Evolutionary conservation across 2,888 invertebrate genomes (phyloP).

Genomic region (Sesamia inferens): DNA sequence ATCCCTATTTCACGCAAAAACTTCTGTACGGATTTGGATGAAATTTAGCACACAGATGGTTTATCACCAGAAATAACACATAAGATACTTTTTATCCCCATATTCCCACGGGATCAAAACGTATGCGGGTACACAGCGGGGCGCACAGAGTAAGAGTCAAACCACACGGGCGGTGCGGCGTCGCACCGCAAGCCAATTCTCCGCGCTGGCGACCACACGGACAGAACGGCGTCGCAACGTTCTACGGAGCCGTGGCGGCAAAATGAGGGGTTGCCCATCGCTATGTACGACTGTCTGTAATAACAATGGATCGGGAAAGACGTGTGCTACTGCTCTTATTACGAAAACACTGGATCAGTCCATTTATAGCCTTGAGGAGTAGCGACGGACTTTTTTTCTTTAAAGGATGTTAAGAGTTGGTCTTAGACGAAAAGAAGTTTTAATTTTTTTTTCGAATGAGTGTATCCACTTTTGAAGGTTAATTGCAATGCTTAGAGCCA

Average conservation of each 20-base stretch:
- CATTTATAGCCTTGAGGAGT: constrained; percentile 47
- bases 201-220: constrained; percentile 31
- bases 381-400: constrained; percentile 18
- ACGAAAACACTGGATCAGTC: constrained; percentile 49
- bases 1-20: too few relatives aligned
- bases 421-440: constrained; percentile 36
- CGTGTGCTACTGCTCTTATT: constrained; percentile 47
- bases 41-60: too few relatives aligned
- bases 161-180: constrained; percentile 40
- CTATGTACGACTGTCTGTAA: constrained; percentile 28
- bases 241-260: too few relatives aligned
- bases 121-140: too few relatives aligned
- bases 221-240: constrained; percentile 38
- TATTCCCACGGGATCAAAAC: too few relatives aligned
- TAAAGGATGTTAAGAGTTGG: constrained; percentile 48
- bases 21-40: too few relatives aligned
- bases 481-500: constrained; percentile 53
- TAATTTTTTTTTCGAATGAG: constrained; percentile 53
- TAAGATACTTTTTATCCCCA: too few relatives aligned
- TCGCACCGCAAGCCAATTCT: constrained; percentile 40
- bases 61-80: too few relatives aligned
- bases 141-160: too few relatives aligned
- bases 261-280: constrained; percentile 13
- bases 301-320: constrained; percentile 40
- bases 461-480: constrained; percentile 41